Evolutionary conservation across 23 tunicate species (phyloP).

Genomic region (Trididemnum clinides): DNA sequence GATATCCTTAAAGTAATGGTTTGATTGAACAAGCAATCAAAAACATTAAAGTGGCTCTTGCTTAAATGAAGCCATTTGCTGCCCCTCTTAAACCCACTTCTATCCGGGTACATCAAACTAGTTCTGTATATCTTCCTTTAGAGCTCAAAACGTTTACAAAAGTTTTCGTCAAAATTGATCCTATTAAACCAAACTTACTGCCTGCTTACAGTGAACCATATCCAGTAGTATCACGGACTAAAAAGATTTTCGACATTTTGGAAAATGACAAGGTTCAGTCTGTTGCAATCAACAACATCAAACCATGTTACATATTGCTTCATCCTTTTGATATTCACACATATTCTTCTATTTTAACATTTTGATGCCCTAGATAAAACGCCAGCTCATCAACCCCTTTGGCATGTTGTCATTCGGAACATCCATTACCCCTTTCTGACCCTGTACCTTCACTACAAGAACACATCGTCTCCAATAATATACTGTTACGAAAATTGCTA

Average conservation of each 20-base stretch:
- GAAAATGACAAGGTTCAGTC: neutral
- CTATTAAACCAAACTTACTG: neutral
- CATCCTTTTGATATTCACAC: neutral
- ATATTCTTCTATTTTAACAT: neutral
- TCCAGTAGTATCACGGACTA: neutral
- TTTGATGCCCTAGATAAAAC: no score
- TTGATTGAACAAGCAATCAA: neutral
- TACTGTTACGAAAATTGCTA: no score
- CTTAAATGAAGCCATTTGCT: no score
- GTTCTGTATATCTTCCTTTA: neutral
- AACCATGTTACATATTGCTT: neutral
- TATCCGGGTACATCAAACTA: no score
- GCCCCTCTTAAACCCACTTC: no score
- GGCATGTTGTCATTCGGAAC: no score
- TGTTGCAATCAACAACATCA: neutral
- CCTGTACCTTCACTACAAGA: no score
- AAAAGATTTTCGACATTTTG: neutral
- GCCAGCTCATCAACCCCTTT: no score
- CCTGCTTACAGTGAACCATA: neutral
- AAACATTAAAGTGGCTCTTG: neutral
- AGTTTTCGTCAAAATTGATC: neutral
- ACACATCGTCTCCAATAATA: no score
- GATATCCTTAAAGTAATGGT: neutral
- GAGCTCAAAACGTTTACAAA: neutral
- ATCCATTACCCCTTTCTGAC: no score